Evolutionary conservation across 2,888 invertebrate species (phyloP).

Genomic region (Rhagonycha lutea): DNA sequence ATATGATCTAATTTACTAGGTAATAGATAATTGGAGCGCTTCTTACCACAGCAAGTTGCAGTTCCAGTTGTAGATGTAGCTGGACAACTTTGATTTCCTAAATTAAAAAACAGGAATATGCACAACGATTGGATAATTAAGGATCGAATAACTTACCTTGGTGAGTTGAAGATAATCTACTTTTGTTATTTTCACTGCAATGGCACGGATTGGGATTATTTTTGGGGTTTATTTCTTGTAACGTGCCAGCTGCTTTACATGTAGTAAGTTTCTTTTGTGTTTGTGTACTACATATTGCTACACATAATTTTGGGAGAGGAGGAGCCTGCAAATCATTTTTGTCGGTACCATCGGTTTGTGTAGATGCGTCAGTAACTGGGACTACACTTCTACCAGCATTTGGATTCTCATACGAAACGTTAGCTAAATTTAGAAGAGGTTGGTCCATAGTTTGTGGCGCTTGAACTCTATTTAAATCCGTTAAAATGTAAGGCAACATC

Average conservation of each 20-base stretch:
- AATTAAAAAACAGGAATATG: background rate
- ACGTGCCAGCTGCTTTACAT: background rate
- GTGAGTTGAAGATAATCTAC: background rate
- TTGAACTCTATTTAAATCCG: background rate
- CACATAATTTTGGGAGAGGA: background rate
- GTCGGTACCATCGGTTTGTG: background rate
- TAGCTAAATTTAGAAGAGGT: background rate
- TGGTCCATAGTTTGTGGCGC: background rate
- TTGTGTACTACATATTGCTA: background rate
- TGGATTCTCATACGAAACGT: background rate
- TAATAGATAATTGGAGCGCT: background rate
- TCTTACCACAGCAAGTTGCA: background rate
- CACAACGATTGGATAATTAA: background rate
- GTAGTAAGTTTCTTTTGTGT: background rate
- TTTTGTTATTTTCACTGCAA: background rate
- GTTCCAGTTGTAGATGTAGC: background rate
- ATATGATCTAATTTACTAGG: background rate
- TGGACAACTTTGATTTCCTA: background rate
- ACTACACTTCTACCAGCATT: background rate
- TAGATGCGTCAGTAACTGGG: background rate
- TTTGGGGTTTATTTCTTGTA: background rate
- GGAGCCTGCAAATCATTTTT: background rate
- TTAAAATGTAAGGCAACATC: background rate
- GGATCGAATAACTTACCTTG: too few relatives aligned
- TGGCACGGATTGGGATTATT: background rate